phyloP scores from a whole-genome alignment of 2,888 invertebrate genomes.

The Steromphala cineraria region DNA sequence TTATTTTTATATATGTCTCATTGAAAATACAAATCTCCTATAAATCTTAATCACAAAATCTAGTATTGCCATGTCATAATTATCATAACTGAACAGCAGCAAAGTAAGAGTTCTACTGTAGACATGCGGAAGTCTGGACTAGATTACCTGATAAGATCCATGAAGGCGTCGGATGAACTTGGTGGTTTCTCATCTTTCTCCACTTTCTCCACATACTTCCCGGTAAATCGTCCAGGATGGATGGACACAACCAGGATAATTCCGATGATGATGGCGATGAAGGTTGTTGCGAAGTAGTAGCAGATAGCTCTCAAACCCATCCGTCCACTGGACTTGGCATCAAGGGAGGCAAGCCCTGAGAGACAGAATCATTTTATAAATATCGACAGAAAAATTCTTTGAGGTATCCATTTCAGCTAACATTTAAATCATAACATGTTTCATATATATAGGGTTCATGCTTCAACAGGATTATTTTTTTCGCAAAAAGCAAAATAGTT shows the following conservation, averaged over 20 bases:
- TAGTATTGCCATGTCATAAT: too few relatives aligned
- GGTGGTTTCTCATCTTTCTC: slow-evolving; percentile 70
- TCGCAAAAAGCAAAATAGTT: too few relatives aligned
- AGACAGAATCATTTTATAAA: slow-evolving; percentile 21
- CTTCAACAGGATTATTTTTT: too few relatives aligned
- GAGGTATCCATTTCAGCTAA: too few relatives aligned
- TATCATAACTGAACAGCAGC: too few relatives aligned
- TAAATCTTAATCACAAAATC: too few relatives aligned
- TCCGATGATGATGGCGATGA: slow-evolving; percentile 81
- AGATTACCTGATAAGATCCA: slow-evolving; percentile 79
- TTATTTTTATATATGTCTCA: too few relatives aligned
- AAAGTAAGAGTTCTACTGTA: too few relatives aligned
- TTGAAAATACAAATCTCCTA: too few relatives aligned
- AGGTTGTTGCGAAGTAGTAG: slow-evolving; percentile 82
- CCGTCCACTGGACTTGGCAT: slow-evolving; percentile 81
- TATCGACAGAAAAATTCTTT: too few relatives aligned
- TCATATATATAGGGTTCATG: too few relatives aligned
- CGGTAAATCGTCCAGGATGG: slow-evolving; percentile 79
- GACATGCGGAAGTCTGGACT: neutral
- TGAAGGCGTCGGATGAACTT: slow-evolving; percentile 79
- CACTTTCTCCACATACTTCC: neutral
- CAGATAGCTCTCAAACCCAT: slow-evolving; percentile 81
- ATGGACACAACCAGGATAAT: slow-evolving; percentile 81
- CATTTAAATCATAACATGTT: too few relatives aligned
- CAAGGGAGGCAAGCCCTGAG: slow-evolving; percentile 81